phyloP scores from a whole-genome alignment of 2,888 invertebrate species.

The Fabriciana adippe region DNA sequence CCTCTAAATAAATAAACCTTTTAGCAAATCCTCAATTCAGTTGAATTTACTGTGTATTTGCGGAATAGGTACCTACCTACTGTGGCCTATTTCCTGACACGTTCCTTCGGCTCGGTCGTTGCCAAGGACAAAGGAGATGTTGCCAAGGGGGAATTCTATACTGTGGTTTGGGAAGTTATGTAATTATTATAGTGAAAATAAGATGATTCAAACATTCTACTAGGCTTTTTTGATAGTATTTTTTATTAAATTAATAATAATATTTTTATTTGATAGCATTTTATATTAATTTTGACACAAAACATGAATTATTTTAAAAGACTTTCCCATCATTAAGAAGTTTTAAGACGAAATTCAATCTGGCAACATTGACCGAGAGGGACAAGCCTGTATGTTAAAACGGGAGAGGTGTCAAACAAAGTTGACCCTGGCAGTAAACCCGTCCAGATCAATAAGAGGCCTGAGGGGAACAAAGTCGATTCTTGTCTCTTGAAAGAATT shows the following conservation, averaged over 20 bases:
- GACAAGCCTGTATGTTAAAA: slow-evolving; percentile 36
- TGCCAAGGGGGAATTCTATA: slow-evolving; percentile 16
- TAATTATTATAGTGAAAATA: background rate
- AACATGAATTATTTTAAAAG: background rate
- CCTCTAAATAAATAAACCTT: slow-evolving; percentile 7
- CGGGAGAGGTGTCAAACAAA: slow-evolving; percentile 45
- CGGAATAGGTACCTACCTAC: slow-evolving; percentile 18
- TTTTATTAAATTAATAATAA: too few species aligned
- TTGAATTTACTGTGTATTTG: slow-evolving; percentile 17
- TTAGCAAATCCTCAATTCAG: slow-evolving; percentile 8
- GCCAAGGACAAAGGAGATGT: slow-evolving; percentile 47
- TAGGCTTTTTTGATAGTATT: too few species aligned
- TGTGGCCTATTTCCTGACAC: slow-evolving; percentile 46
- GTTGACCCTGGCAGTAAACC: slow-evolving; percentile 45
- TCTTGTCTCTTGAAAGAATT: slow-evolving; percentile 25
- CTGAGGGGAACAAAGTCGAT: slow-evolving; percentile 31
- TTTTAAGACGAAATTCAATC: slow-evolving; percentile 41
- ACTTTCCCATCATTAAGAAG: slow-evolving; percentile 43
- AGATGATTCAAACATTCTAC: background rate
- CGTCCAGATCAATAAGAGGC: slow-evolving; percentile 41
- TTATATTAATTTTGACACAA: too few species aligned
- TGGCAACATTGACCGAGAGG: slow-evolving; percentile 49
- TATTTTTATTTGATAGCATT: too few species aligned
- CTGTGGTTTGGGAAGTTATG: background rate
- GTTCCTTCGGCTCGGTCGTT: slow-evolving; percentile 43